Evolutionary conservation across 2,113 vertebrate genomes (phyloP).

Genomic region (Cyprinodon variegatus): DNA sequence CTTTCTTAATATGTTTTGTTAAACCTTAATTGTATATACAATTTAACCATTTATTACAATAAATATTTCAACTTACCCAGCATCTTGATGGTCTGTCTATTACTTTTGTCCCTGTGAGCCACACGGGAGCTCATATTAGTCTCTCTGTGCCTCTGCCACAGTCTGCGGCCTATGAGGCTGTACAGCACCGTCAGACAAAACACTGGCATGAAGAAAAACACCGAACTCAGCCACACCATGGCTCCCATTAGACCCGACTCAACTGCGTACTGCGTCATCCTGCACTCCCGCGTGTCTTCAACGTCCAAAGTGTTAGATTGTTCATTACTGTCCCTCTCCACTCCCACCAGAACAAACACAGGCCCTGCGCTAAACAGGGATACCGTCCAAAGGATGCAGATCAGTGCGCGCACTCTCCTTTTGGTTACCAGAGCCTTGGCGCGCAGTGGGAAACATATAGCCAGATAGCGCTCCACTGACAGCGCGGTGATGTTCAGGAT

Average conservation of each 20-base stretch:
- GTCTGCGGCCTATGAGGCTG: slow-evolving; percentile 92
- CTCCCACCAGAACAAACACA: slow-evolving; percentile 93
- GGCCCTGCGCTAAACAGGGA: slow-evolving; percentile 90
- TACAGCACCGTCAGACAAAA: slow-evolving; percentile 96
- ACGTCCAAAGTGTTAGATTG: slow-evolving; percentile 26
- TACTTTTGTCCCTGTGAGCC: slow-evolving; percentile 88
- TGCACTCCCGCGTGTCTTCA: slow-evolving; percentile 91
- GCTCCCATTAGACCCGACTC: slow-evolving; percentile 91
- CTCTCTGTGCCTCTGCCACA: slow-evolving; percentile 88
- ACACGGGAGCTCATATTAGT: slow-evolving; percentile 80
- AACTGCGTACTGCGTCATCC: slow-evolving; percentile 91
- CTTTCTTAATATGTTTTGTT: neutral
- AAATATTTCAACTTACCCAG: slow-evolving; percentile 82
- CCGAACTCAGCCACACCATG: slow-evolving; percentile 95
- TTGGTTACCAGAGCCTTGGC: slow-evolving; percentile 95
- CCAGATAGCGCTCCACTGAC: slow-evolving; percentile 94
- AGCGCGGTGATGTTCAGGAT: slow-evolving; percentile 96
- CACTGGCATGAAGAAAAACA: slow-evolving; percentile 95
- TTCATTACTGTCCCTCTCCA: slow-evolving; percentile 80
- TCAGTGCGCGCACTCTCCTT: slow-evolving; percentile 88
- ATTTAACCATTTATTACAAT: neutral
- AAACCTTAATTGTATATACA: neutral
- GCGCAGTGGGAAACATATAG: slow-evolving; percentile 92
- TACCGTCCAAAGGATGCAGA: slow-evolving; percentile 91
- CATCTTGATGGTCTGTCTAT: slow-evolving; percentile 97